These are phyloP conservation scores for Lapara coniferarum DNA, from an alignment of 2,888 invertebrate genomes.

Conservation along the genomic window DNA sequence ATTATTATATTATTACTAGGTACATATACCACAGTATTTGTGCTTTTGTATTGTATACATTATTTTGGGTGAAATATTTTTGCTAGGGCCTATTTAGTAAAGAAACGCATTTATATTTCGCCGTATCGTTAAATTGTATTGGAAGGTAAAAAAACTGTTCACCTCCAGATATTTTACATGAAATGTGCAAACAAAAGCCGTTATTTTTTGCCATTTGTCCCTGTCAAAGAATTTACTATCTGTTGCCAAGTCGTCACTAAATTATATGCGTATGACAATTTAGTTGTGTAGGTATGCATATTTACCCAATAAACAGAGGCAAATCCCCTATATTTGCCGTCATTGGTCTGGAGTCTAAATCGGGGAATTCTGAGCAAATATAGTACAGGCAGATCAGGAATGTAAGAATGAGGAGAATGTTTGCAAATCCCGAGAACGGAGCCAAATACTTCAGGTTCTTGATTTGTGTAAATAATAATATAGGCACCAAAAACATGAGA, in stretches of 20 bases:
- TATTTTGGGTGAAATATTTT: too few species aligned
- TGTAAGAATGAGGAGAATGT: conserved; percentile 89
- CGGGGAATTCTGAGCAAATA: conserved; percentile 84
- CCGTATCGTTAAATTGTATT: background rate
- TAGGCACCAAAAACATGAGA: conserved; percentile 68
- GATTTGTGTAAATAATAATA: conserved; percentile 81
- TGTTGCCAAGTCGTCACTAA: background rate
- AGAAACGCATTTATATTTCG: too few species aligned
- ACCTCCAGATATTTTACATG: conserved; percentile 13
- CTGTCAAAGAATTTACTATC: background rate
- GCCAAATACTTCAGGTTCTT: conserved; percentile 92
- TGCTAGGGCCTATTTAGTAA: too few species aligned
- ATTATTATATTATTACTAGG: too few species aligned
- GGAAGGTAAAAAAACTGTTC: conserved; percentile 25
- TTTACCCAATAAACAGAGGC: conserved; percentile 92
- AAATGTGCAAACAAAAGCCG: background rate
- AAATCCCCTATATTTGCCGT: conserved; percentile 84
- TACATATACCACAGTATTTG: too few species aligned
- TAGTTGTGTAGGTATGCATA: conserved; percentile 11
- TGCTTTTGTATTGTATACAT: too few species aligned
- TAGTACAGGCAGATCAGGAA: conserved; percentile 93
- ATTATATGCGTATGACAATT: background rate
- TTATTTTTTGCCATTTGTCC: background rate
- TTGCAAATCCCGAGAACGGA: conserved; percentile 95
- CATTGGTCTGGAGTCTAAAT: conserved; percentile 77